A percentile compares a stretch with the other conserved stretches of the same genome.
These are phyloP conservation scores for Channa argus DNA, from an alignment of 2,113 vertebrate genomes.

Conservation along the genomic window DNA sequence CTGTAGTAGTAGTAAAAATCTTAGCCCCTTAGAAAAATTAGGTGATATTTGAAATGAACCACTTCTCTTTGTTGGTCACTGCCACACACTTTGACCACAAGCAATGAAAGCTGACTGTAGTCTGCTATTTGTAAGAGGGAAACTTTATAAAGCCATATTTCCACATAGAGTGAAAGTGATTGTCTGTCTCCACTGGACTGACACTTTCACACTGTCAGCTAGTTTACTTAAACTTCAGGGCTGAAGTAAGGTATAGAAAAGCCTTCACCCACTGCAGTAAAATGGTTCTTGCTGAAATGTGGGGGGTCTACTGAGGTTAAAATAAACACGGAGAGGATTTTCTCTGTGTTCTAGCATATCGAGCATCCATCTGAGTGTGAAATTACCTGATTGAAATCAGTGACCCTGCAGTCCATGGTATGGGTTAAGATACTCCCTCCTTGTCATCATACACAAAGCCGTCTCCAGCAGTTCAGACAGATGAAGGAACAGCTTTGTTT, in stretches of 20 bases:
- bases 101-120: neutral
- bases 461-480: neutral
- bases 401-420: constrained; percentile 23
- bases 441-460: neutral
- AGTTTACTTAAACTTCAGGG: neutral
- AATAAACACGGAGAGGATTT: neutral
- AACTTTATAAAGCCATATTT: neutral
- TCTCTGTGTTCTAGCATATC: constrained; percentile 45
- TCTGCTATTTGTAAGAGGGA: neutral
- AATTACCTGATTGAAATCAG: constrained; percentile 66
- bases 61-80: neutral
- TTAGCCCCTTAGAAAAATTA: no score
- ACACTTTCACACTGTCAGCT: constrained; percentile 1
- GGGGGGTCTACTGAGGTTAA: no score
- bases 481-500: constrained; percentile 22
- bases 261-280: neutral
- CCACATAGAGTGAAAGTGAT: constrained; percentile 2
- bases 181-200: constrained; percentile 3
- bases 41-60: no score
- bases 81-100: neutral
- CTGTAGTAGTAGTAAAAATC: no score
- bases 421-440: constrained; percentile 30
- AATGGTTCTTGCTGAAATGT: neutral
- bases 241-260: neutral
- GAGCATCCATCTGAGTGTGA: constrained; percentile 57